Evolutionary conservation across 53 echinoderm and acorn worm species (phyloP).

Genomic region (Paracentrotus lividus): DNA sequence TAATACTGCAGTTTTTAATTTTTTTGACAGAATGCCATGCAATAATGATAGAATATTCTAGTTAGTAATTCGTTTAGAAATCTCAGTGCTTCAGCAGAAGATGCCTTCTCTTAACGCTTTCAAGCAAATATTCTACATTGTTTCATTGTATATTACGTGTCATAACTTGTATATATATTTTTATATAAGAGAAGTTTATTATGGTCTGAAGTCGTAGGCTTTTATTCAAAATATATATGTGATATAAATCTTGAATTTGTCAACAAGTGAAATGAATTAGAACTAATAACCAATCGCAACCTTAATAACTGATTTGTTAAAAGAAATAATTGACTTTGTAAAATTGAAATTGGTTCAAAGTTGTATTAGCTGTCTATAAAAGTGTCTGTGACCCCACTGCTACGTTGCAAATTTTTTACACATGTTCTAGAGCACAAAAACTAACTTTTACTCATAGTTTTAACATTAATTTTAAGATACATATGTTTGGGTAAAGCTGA

Average conservation of each 20-base stretch:
- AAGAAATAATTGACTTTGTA: not conserved
- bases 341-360: not conserved
- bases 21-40: not conserved
- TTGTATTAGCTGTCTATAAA: not conserved
- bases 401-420: not conserved
- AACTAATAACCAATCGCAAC: no score
- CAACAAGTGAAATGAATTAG: no score
- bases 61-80: not conserved
- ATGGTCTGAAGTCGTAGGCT: not conserved
- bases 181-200: conserved; percentile 47
- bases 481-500: not conserved
- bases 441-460: not conserved
- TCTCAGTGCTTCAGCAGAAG: not conserved
- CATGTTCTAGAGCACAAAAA: conserved; percentile 14
- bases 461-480: not conserved
- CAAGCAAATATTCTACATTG: conserved; percentile 18
- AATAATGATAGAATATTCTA: conserved; percentile 1
- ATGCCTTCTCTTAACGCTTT: not conserved
- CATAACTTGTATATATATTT: conserved; percentile 40
- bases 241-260: not conserved
- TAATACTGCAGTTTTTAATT: not conserved
- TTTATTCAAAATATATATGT: not conserved
- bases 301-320: not conserved
- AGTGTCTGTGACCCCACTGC: not conserved
- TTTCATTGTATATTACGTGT: not conserved